Evolutionary conservation across 2,797 vertebrate genomes (phyloP), one percentile per base, ranked within the genome.

Genomic region (Myripristis jacobus): DNA sequence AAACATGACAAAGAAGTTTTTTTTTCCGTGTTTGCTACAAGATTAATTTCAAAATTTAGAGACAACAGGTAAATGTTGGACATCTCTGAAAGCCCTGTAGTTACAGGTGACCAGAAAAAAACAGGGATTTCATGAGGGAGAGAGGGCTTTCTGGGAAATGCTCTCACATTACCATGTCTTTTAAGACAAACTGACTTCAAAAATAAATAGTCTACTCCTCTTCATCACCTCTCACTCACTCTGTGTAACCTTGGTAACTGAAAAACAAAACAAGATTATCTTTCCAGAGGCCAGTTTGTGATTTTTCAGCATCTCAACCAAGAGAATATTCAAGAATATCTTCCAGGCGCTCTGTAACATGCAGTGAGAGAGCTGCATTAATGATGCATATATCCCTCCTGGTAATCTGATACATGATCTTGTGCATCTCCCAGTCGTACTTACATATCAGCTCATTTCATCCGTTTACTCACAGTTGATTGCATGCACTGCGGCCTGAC

Each of bases 171-270:
- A 59, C 34, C 54, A 60, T 10, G 46, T 61, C 25, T 63, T 55
- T 44, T 36, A 21, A 57, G 6, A n/a, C 44, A 2, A 11, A 3
- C 9, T 10, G 34, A 68, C 63, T 46, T 72, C 4, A 62, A 66
- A 66, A 44, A 36, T 36, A 72, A 66, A 25, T 12, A 6, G 6
- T 77, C 46, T 52, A 13, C 56, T 85, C 54, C 75, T 84, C 73
- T 70, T 78, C 63, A 61, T 67, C 16, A 8, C 15, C 55, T 73
- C 80, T 73, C 9, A 1, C 70, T 86, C 78, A 19, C 68, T 60
- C 66, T 73, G 69, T 31, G 87, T 91, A 87, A 89, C 90, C 89
- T 87, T 54, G 73, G 89, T 79, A 88, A 90, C 87, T 59, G 62
- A 74, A n/a, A 48, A 21, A 63, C 58, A 48, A 48, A 25, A 61